Base-by-base conservation (phyloP, 1,140 invertebrate species). In the Cryptotermes secundus region DNA sequence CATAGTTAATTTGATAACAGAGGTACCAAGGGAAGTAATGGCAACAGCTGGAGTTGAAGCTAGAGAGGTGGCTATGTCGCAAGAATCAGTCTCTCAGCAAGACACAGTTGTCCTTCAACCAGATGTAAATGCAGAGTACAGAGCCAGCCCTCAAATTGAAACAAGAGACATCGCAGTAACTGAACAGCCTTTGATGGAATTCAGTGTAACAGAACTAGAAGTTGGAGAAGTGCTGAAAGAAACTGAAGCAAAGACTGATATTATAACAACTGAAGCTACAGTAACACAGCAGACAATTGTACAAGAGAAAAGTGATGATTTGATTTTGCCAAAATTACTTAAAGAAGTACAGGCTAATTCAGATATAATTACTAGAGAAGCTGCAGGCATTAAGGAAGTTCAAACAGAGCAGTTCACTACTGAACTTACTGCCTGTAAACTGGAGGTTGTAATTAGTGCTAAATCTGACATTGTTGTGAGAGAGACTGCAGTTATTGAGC, bases 331-430 rank as follows among this genome's bases (percentile, higher is more conserved):
- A 49, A 42, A 72, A 79, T 79, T 42, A 38, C 19, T 24, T 2
- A 84, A 79, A 38, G 65, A 80, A 36, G 65, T 79, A n/a, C 38
- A 72, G 34, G 83, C 83, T 34, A 79, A 82, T 1, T 35, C 24
- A 38, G 34, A 85, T 34, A 42, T 85, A 36, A 36, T 81, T 85
- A 82, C 53, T 38, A 59, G 38, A 59, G 38, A 45, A 36, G 45
- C 79, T 79, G 35, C 79, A 38, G 36, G 3, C 12, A 80, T 34
- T 84, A 42, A 84, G 80, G 72, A 84, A 80, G 59, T 72, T 72
- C 59, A 72, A 16, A 72, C 59, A 31, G 59, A 72, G 31, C 59
- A 72, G n/a, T 72, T 2, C n/a, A 72, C 59, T 72, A 31, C 6
- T 49, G 35, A 82, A 82, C 42, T 82, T 24, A 3, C 35, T 82